Evolutionary conservation across 92 coral and sea anemone species (phyloP).

Genomic region (Galaxea fascicularis): DNA sequence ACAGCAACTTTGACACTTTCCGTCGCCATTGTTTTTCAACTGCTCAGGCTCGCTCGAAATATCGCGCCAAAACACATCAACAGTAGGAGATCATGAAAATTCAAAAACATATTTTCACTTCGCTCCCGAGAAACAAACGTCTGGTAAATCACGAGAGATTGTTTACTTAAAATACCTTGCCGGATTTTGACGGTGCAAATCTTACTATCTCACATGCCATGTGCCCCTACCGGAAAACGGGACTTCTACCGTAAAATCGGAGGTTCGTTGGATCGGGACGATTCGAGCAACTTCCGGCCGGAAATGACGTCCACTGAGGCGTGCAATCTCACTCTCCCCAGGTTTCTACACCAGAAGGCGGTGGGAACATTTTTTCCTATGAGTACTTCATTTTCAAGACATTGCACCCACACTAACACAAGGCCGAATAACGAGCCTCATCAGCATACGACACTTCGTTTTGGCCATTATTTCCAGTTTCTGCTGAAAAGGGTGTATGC

Average conservation of each 20-base stretch:
- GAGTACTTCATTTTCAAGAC: too few relatives aligned
- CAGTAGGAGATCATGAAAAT: conserved; percentile 27
- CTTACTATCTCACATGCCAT: background rate
- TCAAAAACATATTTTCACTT: conserved; percentile 28
- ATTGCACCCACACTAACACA: too few relatives aligned
- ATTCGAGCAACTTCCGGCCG: conserved; percentile 86
- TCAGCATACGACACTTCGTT: too few relatives aligned
- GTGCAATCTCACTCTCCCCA: background rate
- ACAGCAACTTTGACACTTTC: conserved; percentile 85
- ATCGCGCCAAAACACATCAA: conserved; percentile 71
- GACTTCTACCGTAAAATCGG: conserved; percentile 73
- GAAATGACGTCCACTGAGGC: conserved; percentile 75
- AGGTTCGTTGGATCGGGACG: conserved; percentile 47
- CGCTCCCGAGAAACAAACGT: conserved; percentile 31
- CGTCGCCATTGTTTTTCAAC: conserved; percentile 76
- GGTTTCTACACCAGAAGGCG: background rate
- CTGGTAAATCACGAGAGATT: conserved; percentile 43
- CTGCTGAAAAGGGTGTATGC: too few relatives aligned
- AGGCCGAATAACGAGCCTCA: too few relatives aligned
- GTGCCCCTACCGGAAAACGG: conserved; percentile 40
- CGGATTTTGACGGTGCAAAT: conserved; percentile 12
- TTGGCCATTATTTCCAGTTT: too few relatives aligned
- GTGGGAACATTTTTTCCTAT: background rate
- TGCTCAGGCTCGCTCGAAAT: conserved; percentile 42
- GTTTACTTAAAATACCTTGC: conserved; percentile 34